A percentile compares a stretch with the other conserved stretches of the same genome.
These are phyloP conservation scores for Myopa tessellatipennis DNA, from an alignment of 2,888 invertebrate species.

Conservation along the genomic window DNA sequence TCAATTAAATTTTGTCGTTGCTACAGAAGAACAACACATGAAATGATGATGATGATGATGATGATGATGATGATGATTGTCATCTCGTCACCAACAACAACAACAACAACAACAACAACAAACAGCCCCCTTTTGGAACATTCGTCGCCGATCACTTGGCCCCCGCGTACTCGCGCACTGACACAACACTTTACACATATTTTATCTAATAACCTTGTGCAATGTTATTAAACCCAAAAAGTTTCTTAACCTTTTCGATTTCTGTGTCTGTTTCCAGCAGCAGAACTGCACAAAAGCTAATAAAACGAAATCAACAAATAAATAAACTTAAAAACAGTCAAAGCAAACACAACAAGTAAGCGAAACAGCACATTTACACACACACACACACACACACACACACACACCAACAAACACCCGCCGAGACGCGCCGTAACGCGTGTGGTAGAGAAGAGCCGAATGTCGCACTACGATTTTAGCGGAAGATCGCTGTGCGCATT, in stretches of 20 bases:
- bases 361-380: conserved; percentile 25
- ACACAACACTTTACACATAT: conserved; percentile 47
- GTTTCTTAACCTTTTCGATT: conserved; percentile 64
- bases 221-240: conserved; percentile 68
- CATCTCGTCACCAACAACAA: neutral
- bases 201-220: conserved; percentile 67
- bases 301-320: conserved; percentile 49
- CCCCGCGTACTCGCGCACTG: conserved; percentile 11
- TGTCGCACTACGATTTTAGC: conserved; percentile 8
- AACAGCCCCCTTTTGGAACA: neutral
- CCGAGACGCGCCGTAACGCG: conserved; percentile 42
- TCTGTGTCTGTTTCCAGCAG: conserved; percentile 35
- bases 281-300: conserved; percentile 58
- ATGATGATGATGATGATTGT: neutral
- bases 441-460: conserved; percentile 15
- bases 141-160: neutral
- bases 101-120: neutral
- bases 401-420: conserved; percentile 4
- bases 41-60: too few species aligned
- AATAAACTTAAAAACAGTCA: conserved; percentile 38
- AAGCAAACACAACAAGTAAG: conserved; percentile 35
- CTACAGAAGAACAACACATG: neutral
- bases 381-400: conserved; percentile 26
- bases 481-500: conserved; percentile 13
- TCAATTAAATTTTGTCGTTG: neutral